These are phyloP conservation scores for Drosophila pallidifrons DNA, from an alignment of 1,140 invertebrate genomes.

Conservation along the genomic window DNA sequence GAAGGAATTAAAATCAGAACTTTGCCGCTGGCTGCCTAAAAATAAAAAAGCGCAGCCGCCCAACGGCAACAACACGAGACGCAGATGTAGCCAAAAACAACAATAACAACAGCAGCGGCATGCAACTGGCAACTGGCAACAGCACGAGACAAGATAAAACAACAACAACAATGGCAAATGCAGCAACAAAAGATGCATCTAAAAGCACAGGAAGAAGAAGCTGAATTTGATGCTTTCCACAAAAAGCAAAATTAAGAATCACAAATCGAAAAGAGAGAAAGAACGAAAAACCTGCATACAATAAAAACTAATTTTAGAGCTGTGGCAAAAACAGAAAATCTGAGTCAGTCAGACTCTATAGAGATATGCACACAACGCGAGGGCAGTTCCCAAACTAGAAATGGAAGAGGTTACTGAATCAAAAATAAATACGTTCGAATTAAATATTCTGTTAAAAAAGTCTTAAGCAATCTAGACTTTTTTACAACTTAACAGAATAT, in stretches of 20 bases:
- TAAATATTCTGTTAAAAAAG: too few species aligned
- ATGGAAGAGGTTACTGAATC: neutral
- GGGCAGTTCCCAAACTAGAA: conserved; percentile 7
- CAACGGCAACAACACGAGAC: conserved; percentile 64
- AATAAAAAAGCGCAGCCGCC: conserved; percentile 62
- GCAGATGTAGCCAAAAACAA: conserved; percentile 31
- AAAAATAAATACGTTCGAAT: too few species aligned
- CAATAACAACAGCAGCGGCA: conserved; percentile 33
- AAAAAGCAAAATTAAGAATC: conserved; percentile 71
- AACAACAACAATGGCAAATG: conserved; percentile 46
- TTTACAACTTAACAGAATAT: too few species aligned
- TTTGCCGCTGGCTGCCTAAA: conserved; percentile 71
- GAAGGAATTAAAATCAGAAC: conserved; percentile 59
- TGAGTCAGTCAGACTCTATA: conserved; percentile 61
- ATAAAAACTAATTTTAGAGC: conserved; percentile 81
- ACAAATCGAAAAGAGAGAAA: conserved; percentile 62
- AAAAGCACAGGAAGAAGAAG: conserved; percentile 34
- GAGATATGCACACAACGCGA: conserved; percentile 26
- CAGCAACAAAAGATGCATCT: conserved; percentile 49
- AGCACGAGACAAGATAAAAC: conserved; percentile 60
- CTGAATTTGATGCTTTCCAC: conserved; percentile 65
- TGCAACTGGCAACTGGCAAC: conserved; percentile 66
- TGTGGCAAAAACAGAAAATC: conserved; percentile 58
- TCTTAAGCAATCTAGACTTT: too few species aligned
- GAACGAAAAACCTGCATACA: conserved; percentile 69